Evolutionary conservation across 2,888 invertebrate species (phyloP).

Genomic region (Unio delphinus): DNA sequence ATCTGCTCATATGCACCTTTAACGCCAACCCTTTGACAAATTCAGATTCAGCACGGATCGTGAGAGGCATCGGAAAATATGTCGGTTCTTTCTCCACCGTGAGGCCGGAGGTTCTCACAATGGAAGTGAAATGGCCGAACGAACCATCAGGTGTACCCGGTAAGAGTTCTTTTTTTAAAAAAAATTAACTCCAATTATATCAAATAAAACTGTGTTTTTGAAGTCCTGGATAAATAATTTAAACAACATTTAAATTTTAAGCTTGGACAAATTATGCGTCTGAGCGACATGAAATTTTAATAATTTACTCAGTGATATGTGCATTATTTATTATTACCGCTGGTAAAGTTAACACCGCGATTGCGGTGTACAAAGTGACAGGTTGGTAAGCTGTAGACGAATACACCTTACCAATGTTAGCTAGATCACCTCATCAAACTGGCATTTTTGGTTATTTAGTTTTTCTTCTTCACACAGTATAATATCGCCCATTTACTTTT

Average conservation of each 20-base stretch:
- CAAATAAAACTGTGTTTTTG: background rate
- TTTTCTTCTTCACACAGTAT: too few relatives aligned
- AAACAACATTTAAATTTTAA: background rate
- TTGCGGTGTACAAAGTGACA: too few relatives aligned
- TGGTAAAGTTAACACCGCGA: too few relatives aligned
- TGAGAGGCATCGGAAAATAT: constrained; percentile 27
- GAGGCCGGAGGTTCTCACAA: constrained; percentile 28
- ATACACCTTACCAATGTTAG: too few relatives aligned
- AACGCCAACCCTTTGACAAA: constrained; percentile 29
- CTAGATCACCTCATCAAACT: too few relatives aligned
- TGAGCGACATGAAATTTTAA: background rate
- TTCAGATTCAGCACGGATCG: constrained; percentile 29
- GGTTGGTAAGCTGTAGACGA: too few relatives aligned
- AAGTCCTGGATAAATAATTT: background rate
- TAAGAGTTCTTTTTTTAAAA: constrained; percentile 8
- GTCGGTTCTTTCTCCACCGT: constrained; percentile 19
- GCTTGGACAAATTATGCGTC: background rate
- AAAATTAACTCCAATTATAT: background rate
- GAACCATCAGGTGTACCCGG: constrained; percentile 39
- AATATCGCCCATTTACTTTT: too few relatives aligned
- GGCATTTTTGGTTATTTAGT: too few relatives aligned
- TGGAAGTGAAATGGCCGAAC: constrained; percentile 39
- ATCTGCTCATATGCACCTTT: constrained; percentile 37
- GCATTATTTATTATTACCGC: too few relatives aligned
- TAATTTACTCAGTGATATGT: too few relatives aligned